Evolutionary conservation across 1,140 invertebrate genomes (phyloP).

Genomic region (Cyphomyrmex costatus): DNA sequence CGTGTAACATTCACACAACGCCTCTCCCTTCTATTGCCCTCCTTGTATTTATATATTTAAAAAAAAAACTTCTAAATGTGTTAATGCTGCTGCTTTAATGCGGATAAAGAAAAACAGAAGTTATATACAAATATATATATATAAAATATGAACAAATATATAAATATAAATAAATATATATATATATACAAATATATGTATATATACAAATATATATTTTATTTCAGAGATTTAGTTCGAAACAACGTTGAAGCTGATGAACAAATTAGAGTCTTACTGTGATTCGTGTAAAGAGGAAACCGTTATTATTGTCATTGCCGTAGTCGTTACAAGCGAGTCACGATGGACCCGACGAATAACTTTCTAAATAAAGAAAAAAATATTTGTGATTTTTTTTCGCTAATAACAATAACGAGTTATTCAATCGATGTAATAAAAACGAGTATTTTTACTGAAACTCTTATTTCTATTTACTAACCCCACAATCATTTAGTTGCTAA

Average conservation of each 20-base stretch:
- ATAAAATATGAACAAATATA: slow-evolving; percentile 65
- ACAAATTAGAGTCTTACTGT: slow-evolving; percentile 81
- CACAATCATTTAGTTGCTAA: neutral
- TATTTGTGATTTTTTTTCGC: slow-evolving; percentile 79
- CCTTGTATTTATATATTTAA: slow-evolving; percentile 80
- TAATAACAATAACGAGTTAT: slow-evolving; percentile 78
- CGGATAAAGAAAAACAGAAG: slow-evolving; percentile 68
- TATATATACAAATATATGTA: slow-evolving; percentile 77
- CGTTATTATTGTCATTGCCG: slow-evolving; percentile 73
- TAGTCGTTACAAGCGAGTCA: slow-evolving; percentile 67
- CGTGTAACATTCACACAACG: slow-evolving; percentile 73
- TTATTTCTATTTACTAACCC: slow-evolving; percentile 38
- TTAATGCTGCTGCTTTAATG: slow-evolving; percentile 81
- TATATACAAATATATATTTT: slow-evolving; percentile 80
- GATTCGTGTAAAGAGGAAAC: slow-evolving; percentile 79
- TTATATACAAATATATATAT: slow-evolving; percentile 72
- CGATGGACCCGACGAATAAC: slow-evolving; percentile 70
- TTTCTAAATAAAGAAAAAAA: slow-evolving; percentile 68
- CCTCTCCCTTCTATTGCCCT: slow-evolving; percentile 16
- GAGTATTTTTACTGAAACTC: slow-evolving; percentile 78
- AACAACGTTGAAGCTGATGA: slow-evolving; percentile 74
- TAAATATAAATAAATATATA: slow-evolving; percentile 68
- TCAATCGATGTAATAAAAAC: slow-evolving; percentile 80
- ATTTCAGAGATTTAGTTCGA: slow-evolving; percentile 80
- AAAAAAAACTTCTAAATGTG: slow-evolving; percentile 82